These are phyloP conservation scores for Electrona antarctica DNA, from an alignment of 2,113 vertebrate genomes.

Conservation along the genomic window DNA sequence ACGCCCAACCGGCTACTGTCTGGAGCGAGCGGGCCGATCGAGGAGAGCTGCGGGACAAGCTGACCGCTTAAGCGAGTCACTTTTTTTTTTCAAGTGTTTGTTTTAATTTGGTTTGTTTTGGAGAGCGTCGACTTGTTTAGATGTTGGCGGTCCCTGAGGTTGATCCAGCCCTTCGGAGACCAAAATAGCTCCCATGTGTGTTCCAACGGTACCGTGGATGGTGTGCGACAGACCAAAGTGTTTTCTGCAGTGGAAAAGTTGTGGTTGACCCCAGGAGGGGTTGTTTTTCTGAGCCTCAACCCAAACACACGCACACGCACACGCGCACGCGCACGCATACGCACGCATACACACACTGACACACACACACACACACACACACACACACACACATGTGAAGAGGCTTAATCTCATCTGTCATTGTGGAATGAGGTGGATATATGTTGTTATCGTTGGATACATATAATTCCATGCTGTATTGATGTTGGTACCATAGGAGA, in stretches of 20 bases:
- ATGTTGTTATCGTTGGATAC: too few relatives aligned
- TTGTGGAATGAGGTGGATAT: constrained; percentile 37
- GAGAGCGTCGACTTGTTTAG: constrained; percentile 56
- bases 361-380: too few relatives aligned
- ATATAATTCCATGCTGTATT: too few relatives aligned
- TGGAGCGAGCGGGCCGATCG: background rate
- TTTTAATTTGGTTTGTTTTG: constrained; percentile 35
- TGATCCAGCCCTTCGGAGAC: constrained; percentile 31
- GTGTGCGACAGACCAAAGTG: constrained; percentile 37
- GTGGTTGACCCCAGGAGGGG: constrained; percentile 15
- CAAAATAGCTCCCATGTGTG: constrained; percentile 62
- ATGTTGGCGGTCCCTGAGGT: constrained; percentile 45
- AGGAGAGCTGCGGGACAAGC: constrained; percentile 29
- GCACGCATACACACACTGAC: background rate
- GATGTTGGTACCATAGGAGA: too few relatives aligned
- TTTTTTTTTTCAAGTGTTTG: constrained; percentile 28
- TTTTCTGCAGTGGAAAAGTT: constrained; percentile 45
- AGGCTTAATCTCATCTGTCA: constrained; percentile 54
- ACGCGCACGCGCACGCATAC: background rate
- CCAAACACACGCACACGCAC: background rate
- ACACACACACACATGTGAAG: constrained; percentile 3
- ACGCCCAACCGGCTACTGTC: constrained; percentile 1
- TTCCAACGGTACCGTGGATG: constrained; percentile 28
- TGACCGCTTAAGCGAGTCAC: background rate
- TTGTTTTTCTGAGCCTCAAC: constrained; percentile 15